Percentiles rank a stretch among this genome's conserved stretches.
phyloP scores from a whole-genome alignment of 35 echinoderm and acorn worm genomes.

The Lytechinus pictus region DNA sequence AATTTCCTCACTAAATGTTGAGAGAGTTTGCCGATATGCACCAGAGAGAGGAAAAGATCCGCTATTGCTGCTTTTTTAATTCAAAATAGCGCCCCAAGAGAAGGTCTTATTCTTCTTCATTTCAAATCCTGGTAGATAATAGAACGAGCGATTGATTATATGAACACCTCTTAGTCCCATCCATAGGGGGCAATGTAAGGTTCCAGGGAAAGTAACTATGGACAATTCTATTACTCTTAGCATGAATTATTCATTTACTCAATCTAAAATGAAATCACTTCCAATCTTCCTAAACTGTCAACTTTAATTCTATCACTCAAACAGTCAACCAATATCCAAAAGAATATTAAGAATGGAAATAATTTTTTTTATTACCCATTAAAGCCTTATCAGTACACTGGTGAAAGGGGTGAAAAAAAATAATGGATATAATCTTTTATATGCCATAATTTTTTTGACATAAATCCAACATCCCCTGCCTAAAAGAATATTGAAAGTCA shows the following conservation, averaged over 20 bases:
- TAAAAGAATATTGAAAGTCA: too few species aligned
- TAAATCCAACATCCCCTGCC: too few species aligned
- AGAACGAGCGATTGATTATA: background rate
- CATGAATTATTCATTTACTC: background rate
- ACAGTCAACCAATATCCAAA: too few species aligned
- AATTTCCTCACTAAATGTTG: constrained; percentile 40
- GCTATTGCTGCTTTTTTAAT: background rate
- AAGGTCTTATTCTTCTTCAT: background rate
- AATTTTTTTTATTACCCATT: too few species aligned
- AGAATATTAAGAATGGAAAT: too few species aligned
- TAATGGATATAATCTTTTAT: too few species aligned
- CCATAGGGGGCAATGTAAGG: background rate
- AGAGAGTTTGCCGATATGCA: constrained; percentile 24
- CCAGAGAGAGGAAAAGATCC: background rate
- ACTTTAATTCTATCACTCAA: background rate
- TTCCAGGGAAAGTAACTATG: background rate
- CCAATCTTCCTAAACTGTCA: background rate
- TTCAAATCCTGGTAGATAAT: background rate
- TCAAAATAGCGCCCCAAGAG: background rate
- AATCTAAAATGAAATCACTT: constrained; percentile 7
- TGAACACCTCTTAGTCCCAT: background rate
- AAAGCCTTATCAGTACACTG: too few species aligned
- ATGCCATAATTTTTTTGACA: too few species aligned
- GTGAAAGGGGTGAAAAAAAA: too few species aligned
- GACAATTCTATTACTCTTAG: background rate